Base-by-base conservation (phyloP, 1,140 invertebrate species). In the Chrysoperla carnea region DNA sequence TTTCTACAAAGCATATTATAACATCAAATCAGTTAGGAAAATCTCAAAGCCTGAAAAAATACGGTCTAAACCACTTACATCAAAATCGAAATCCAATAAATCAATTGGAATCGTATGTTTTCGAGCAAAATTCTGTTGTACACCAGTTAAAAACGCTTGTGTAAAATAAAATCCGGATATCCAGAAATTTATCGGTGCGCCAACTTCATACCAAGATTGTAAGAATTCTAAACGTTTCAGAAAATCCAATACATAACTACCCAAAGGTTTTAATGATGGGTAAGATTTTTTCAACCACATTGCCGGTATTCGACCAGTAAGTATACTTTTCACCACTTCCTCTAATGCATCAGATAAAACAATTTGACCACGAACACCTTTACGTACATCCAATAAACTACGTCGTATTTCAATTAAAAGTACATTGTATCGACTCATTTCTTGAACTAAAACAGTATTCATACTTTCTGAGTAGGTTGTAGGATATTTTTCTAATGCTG, bases 161-260 rank as follows among this genome's bases (percentile, higher is more conserved):
- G 91, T 91, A 58, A 94, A 95, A 59, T 81, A 96, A 61, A 97
- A 94, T 13, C 89, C 91, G 0, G 90, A 88, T 28, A 97, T 62
- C 92, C 92, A 96, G 62, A 84, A 94, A 8, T 81, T 75, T 4
- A 63, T 46, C 1, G 91, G 88, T 12, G 84, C 76, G 6, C 88
- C 89, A 46, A 80, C 52, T 11, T 82, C 72, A 49, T 78, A 84
- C 92, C 91, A 95, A 1, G 82, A 84, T 73, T 81, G 78, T 52
- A 83, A 65, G 62, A 81, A 95, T 46, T 73, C 67, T 1, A 96
- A 64, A 49, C 91, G 75, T 5, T 72, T 72, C 1, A 94, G 52
- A 50, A 97, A 81, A 62, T 97, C 91, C 47, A 73, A 76, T 29
- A 95, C 69, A 56, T 95, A 97, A 54, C 84, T 83, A 33, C 85